Evolutionary conservation across 2,888 invertebrate genomes (phyloP).

Genomic region (Hypena proboscidalis): DNA sequence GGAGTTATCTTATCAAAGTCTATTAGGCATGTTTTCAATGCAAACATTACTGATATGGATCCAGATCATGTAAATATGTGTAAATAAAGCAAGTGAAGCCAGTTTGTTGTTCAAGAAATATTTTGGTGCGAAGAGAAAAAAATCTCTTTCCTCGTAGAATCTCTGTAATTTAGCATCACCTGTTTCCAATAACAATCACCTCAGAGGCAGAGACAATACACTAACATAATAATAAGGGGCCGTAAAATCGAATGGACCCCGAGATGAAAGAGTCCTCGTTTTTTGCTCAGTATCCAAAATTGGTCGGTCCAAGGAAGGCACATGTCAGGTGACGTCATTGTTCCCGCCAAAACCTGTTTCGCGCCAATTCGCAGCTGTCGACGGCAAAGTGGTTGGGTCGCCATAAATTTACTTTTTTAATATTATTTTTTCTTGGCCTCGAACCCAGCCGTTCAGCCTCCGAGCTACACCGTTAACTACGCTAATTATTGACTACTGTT

Average conservation of each 20-base stretch:
- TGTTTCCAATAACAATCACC: conserved; percentile 39
- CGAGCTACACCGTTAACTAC: conserved; percentile 74
- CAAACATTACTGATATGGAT: no score
- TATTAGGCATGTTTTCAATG: no score
- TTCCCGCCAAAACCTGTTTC: conserved; percentile 78
- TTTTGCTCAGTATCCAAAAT: conserved; percentile 66
- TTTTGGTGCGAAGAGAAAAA: not conserved
- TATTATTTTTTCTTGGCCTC: conserved; percentile 56
- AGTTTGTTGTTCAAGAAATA: not conserved
- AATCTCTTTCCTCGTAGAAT: no score
- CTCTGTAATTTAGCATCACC: conserved; percentile 37
- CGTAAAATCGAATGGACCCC: conserved; percentile 65
- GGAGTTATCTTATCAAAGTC: no score
- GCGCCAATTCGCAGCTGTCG: conserved; percentile 84
- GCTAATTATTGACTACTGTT: conserved; percentile 55
- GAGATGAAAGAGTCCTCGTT: conserved; percentile 60
- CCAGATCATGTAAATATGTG: no score
- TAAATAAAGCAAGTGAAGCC: not conserved
- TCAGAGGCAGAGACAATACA: conserved; percentile 25
- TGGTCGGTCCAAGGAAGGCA: conserved; percentile 57
- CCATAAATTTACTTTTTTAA: conserved; percentile 64
- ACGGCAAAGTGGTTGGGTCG: conserved; percentile 65
- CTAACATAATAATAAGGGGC: conserved; percentile 55
- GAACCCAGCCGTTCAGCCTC: conserved; percentile 64
- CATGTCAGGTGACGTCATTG: conserved; percentile 79